Conservation (phyloP, 1,140 invertebrate genomes). For the Formica selysi region DNA sequence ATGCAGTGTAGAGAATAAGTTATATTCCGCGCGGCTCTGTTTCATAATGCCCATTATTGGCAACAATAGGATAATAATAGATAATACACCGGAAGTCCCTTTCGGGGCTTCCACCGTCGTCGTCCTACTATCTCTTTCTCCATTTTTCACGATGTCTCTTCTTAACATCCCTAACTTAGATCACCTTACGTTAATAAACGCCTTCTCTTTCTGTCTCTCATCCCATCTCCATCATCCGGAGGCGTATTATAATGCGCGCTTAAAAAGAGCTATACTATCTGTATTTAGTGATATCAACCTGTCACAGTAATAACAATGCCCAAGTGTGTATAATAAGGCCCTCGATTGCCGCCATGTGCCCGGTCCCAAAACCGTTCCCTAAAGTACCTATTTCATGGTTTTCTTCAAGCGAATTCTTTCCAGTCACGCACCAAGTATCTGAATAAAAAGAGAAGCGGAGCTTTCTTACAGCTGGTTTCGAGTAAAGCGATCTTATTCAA, state of each 20-base stretch:
- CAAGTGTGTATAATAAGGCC: constrained; percentile 86
- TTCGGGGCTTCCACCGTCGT: constrained; percentile 67
- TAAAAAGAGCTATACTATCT: constrained; percentile 77
- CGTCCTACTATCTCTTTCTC: constrained; percentile 46
- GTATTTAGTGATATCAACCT: constrained; percentile 81
- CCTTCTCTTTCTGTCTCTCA: background rate
- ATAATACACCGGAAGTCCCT: constrained; percentile 84
- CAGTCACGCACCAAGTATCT: background rate
- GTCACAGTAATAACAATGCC: constrained; percentile 85
- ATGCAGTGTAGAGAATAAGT: constrained; percentile 81
- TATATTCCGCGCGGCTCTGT: constrained; percentile 82
- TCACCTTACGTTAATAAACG: constrained; percentile 33
- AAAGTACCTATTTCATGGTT: constrained; percentile 16
- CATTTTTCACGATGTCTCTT: constrained; percentile 13
- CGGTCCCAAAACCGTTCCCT: constrained; percentile 48
- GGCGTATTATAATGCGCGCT: constrained; percentile 39
- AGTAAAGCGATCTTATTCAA: too few relatives aligned
- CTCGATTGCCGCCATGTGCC: constrained; percentile 78
- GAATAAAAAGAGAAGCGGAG: constrained; percentile 16
- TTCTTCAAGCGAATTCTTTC: background rate
- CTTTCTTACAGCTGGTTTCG: background rate
- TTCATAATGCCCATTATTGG: constrained; percentile 86
- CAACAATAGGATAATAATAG: constrained; percentile 85
- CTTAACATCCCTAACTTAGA: constrained; percentile 39
- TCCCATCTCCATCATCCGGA: constrained; percentile 35